Evolutionary conservation across 2,888 invertebrate species (phyloP).

Genomic region (Brachyptera risi): DNA sequence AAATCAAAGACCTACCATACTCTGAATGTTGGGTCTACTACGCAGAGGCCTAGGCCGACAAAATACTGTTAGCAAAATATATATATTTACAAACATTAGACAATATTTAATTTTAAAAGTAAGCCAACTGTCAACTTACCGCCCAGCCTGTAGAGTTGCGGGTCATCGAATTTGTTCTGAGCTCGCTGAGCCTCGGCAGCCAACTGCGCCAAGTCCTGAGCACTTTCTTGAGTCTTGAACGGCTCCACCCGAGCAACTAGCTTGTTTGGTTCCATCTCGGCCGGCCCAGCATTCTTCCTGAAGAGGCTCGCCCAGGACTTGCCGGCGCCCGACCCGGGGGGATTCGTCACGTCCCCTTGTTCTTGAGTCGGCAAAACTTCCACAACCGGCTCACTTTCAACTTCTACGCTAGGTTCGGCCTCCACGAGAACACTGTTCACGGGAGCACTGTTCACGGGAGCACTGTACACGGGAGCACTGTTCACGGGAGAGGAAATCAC

Average conservation of each 20-base stretch:
- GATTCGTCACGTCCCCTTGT: background rate
- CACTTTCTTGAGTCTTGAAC: constrained; percentile 33
- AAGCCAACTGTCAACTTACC: constrained; percentile 57
- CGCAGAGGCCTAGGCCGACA: too few species aligned
- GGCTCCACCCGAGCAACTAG: constrained; percentile 40
- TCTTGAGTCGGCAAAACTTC: background rate
- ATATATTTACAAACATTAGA: too few species aligned
- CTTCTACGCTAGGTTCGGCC: too few species aligned
- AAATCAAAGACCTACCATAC: too few species aligned
- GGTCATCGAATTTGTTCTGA: constrained; percentile 51
- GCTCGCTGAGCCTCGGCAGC: background rate
- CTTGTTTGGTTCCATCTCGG: constrained; percentile 29
- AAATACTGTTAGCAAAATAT: too few species aligned
- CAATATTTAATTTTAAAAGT: too few species aligned
- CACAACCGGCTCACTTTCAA: background rate
- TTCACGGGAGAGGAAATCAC: background rate
- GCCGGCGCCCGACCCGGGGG: constrained; percentile 32
- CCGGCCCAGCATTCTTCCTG: constrained; percentile 34
- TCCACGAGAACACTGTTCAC: background rate
- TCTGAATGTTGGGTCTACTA: too few species aligned
- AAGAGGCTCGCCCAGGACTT: constrained; percentile 45
- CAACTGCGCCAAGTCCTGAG: constrained; percentile 23
- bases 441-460: background rate
- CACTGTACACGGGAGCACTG: background rate
- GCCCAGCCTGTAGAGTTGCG: constrained; percentile 65